A percentile compares a stretch with the other conserved stretches of the same genome.
phyloP scores from a whole-genome alignment of 2,113 vertebrate genomes.

The Ploceus nigricollis region DNA sequence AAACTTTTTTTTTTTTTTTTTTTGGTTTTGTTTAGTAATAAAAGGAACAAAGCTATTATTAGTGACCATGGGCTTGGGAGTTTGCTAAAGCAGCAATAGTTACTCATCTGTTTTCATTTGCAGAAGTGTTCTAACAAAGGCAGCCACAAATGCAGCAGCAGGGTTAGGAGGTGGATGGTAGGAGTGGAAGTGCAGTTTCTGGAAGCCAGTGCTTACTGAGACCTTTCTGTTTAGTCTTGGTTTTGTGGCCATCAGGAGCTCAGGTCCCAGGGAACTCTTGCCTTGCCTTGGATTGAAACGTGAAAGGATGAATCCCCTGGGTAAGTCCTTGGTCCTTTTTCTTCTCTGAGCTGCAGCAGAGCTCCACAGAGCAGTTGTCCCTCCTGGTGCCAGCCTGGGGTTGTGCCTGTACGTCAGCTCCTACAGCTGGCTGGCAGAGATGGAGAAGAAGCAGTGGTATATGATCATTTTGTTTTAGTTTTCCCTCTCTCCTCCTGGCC shows the following conservation, averaged over 20 bases:
- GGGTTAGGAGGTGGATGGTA: constrained; percentile 68
- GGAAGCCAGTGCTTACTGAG: constrained; percentile 46
- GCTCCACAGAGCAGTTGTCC: not conserved
- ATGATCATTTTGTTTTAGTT: not conserved
- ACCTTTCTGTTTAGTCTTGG: constrained; percentile 36
- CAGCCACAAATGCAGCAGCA: constrained; percentile 54
- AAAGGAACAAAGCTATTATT: constrained; percentile 62
- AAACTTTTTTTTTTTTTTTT: not conserved
- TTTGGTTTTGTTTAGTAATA: constrained; percentile 54
- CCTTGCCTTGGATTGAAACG: constrained; percentile 19
- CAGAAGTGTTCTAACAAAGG: constrained; percentile 76
- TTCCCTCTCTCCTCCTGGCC: not conserved
- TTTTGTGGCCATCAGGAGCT: not conserved
- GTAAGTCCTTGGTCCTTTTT: constrained; percentile 67
- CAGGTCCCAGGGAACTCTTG: not conserved
- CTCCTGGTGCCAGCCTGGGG: not conserved
- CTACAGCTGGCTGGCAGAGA: not conserved
- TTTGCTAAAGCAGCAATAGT: constrained; percentile 65
- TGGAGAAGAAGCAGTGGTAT: not conserved
- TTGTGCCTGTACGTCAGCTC: not conserved
- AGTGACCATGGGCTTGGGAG: constrained; percentile 62
- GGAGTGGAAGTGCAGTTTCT: constrained; percentile 55
- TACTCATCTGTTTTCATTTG: constrained; percentile 78
- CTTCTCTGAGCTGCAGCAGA: not conserved
- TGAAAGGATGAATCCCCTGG: constrained; percentile 62